These are phyloP conservation scores for Ophion obscuratus DNA, from an alignment of 2,888 invertebrate species.

Conservation along the genomic window DNA sequence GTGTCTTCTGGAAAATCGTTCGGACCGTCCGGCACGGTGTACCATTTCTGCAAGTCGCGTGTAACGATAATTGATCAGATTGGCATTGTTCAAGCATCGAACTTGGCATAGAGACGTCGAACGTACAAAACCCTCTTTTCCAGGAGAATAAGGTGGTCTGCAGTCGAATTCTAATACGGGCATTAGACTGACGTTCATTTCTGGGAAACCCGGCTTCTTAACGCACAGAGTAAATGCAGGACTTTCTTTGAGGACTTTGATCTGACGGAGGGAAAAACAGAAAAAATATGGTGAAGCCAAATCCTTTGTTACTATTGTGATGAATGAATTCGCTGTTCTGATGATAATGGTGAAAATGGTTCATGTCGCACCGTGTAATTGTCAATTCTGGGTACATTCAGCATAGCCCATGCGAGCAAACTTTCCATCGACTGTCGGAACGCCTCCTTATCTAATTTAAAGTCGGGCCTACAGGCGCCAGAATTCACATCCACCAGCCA, in stretches of 20 bases:
- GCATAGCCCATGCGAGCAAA: conserved; percentile 68
- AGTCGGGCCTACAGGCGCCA: no score
- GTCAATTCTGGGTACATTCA: background rate
- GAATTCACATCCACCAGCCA: conserved; percentile 84
- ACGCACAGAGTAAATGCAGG: conserved; percentile 86
- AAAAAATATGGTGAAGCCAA: background rate
- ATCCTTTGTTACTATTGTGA: background rate
- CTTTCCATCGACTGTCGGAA: conserved; percentile 86
- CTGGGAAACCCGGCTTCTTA: conserved; percentile 73
- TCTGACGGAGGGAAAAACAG: conserved; percentile 69
- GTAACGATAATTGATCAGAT: background rate
- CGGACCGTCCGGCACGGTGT: conserved; percentile 84
- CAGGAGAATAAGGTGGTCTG: conserved; percentile 83
- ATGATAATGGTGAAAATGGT: background rate
- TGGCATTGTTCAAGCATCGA: background rate
- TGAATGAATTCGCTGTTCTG: no score
- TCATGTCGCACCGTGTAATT: conserved; percentile 25
- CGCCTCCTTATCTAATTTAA: conserved; percentile 83
- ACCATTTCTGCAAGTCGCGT: conserved; percentile 82
- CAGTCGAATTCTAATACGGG: conserved; percentile 85
- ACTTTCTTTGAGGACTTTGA: conserved; percentile 84
- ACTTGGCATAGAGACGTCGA: background rate
- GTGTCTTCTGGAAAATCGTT: no score
- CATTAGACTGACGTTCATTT: conserved; percentile 85
- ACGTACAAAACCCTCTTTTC: conserved; percentile 18